These are phyloP conservation scores for Peromyscus melanophrys DNA, from an alignment of 2,797 vertebrate genomes.

Conservation along the genomic window DNA sequence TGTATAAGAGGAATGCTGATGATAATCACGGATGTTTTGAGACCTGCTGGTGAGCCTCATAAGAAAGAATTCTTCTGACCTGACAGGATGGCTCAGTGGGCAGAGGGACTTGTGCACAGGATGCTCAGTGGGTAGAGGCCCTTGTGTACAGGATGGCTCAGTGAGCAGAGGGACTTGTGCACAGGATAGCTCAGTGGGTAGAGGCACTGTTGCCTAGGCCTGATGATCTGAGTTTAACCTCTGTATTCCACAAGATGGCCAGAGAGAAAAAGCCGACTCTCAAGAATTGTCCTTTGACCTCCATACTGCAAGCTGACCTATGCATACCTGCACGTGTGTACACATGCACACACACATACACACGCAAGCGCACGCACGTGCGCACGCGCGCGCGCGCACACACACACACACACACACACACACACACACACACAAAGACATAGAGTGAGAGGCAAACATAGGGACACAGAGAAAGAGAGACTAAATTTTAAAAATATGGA, in stretches of 20 bases:
- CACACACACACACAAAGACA: not conserved
- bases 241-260: not conserved
- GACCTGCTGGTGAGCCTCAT: conserved; percentile 4
- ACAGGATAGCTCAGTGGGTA: not conserved
- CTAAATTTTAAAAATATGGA: not conserved
- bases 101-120: not conserved
- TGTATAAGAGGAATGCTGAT: conserved; percentile 18
- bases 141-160: not conserved
- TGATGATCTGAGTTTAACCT: not conserved
- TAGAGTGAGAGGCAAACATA: not conserved
- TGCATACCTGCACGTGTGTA: not conserved
- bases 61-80: conserved; percentile 16
- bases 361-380: too few species aligned
- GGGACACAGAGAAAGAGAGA: not conserved
- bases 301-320: not conserved
- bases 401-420: not conserved
- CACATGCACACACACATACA: too few species aligned
- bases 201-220: not conserved
- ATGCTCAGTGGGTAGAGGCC: too few species aligned
- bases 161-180: not conserved
- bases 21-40: conserved; percentile 45
- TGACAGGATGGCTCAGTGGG: not conserved
- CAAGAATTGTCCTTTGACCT: not conserved
- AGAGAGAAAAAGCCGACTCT: not conserved
- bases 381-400: not conserved